A percentile compares a stretch with the other conserved stretches of the same genome.
Conservation (phyloP, 2,797 vertebrate species). For the Brachymystax lenok region DNA sequence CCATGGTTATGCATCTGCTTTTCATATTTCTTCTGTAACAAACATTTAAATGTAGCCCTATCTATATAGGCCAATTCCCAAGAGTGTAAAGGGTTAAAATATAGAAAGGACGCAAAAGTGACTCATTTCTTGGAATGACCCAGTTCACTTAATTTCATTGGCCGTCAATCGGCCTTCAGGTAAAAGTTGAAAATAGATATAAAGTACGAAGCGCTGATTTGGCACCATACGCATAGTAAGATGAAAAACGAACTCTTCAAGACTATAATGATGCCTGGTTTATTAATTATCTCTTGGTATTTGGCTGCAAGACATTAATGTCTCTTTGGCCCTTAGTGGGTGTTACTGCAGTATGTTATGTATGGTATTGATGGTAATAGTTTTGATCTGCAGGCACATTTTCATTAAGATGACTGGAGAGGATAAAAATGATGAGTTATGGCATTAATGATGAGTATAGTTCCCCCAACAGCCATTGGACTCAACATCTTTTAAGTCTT, state of each 20-base stretch:
- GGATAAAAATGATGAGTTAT: not conserved
- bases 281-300: not conserved
- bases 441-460: not conserved
- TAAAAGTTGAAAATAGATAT: not conserved
- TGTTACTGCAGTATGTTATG: not conserved
- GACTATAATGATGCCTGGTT: not conserved
- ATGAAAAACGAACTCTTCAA: not conserved
- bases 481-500: not conserved
- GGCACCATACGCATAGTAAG: not conserved
- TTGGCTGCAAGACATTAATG: not conserved
- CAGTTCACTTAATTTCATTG: not conserved
- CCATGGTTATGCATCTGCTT: too few relatives aligned
- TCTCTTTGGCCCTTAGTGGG: not conserved
- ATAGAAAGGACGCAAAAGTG: too few relatives aligned
- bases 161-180: not conserved
- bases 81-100: too few relatives aligned
- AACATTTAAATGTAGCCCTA: too few relatives aligned
- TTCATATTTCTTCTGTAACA: too few relatives aligned
- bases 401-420: not conserved
- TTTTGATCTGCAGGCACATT: not conserved
- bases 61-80: too few relatives aligned
- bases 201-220: not conserved
- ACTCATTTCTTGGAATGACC: not conserved
- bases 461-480: not conserved
- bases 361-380: not conserved